These are phyloP conservation scores for Sweltsa coloradensis DNA, from an alignment of 1,140 invertebrate species.

Conservation along the genomic window DNA sequence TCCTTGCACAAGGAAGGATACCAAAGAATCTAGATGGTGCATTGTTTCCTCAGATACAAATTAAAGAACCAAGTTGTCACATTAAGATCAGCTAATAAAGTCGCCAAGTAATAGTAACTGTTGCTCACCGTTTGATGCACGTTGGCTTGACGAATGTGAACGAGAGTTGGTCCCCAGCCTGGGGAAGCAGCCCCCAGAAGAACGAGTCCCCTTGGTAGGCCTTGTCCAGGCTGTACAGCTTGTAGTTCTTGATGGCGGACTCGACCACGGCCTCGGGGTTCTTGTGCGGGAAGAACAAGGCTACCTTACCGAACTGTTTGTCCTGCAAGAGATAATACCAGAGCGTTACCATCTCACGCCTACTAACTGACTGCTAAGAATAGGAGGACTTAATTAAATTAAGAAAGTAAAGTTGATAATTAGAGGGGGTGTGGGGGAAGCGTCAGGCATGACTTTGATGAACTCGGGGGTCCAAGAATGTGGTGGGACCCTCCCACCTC, in stretches of 20 bases:
- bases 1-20: too few relatives aligned
- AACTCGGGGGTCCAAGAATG: too few relatives aligned
- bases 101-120: conserved; percentile 1
- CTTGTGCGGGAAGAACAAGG: conserved; percentile 66
- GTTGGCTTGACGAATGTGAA: conserved; percentile 72
- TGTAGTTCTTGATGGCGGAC: conserved; percentile 72
- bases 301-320: conserved; percentile 82
- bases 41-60: not conserved
- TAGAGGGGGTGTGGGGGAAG: too few relatives aligned
- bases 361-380: too few relatives aligned
- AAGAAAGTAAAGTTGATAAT: too few relatives aligned
- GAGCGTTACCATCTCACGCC: too few relatives aligned
- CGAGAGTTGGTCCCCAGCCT: conserved; percentile 66
- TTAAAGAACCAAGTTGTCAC: conserved; percentile 5
- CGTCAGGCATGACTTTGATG: too few relatives aligned
- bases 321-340: conserved; percentile 45
- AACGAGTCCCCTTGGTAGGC: conserved; percentile 83
- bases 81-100: not conserved
- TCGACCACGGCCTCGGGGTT: conserved; percentile 65
- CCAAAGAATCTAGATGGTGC: not conserved
- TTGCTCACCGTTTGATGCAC: conserved; percentile 55
- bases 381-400: too few relatives aligned
- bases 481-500: too few relatives aligned
- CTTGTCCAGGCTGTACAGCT: conserved; percentile 63
- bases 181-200: conserved; percentile 85